Conservation (phyloP, 2,113 vertebrate genomes). For the Cettia cetti region DNA sequence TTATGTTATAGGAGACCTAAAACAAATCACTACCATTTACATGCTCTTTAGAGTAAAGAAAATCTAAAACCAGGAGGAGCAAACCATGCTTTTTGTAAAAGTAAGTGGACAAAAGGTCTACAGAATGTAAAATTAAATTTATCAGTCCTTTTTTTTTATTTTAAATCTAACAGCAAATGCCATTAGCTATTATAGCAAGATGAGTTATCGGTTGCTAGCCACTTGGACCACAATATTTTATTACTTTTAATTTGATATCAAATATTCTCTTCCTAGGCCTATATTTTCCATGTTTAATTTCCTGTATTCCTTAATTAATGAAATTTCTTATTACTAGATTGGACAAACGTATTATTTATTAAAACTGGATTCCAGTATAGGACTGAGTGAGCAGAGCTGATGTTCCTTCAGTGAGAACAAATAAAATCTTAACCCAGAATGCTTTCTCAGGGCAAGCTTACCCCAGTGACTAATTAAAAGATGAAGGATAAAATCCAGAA, state of each 20-base stretch:
- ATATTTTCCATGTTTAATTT: background rate
- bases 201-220: background rate
- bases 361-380: background rate
- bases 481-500: background rate
- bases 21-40: background rate
- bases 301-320: background rate
- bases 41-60: background rate
- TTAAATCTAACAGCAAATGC: background rate
- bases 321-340: background rate
- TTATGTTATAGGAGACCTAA: background rate
- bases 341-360: background rate
- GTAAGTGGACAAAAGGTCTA: background rate
- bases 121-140: background rate
- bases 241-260: background rate
- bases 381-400: background rate
- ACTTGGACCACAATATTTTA: background rate
- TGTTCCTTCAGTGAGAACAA: background rate
- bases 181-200: background rate
- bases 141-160: background rate
- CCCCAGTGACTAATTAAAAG: background rate
- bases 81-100: rapidly evolving
- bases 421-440: background rate
- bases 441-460: background rate
- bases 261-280: background rate
- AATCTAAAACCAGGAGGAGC: background rate